Base-by-base conservation (phyloP, 1,140 invertebrate genomes). In the Telenomus remus region DNA sequence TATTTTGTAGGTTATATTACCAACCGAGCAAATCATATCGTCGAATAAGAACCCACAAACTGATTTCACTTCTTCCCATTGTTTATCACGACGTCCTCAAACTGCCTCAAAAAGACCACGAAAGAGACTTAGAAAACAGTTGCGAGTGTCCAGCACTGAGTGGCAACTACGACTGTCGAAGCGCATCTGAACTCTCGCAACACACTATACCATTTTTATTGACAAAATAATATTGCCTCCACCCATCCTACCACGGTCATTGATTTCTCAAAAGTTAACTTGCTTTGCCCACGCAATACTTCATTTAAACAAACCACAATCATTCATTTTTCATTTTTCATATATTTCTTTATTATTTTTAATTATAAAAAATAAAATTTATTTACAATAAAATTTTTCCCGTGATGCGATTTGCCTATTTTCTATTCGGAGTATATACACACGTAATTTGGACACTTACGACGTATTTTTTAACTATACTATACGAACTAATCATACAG, bases 41-140 rank as follows among this genome's bases (percentile, higher is more conserved):
- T 33, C 81, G 81, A 47, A 86, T 80, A 35, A 79, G 61, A 33
- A 84, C 78, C 83, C 84, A 86, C 39, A 82, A 70, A 55, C 47
- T 79, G 63, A 80, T 82, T 80, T 83, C 79, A 47, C 76, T 83
- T 64, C 82, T 82, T 63, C 82, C 81, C 82, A 86, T 86, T 50
- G 27, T 73, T 60, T 44, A n/a, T n/a, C 50, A 35, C 46, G 55
- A 69, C 50, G 63, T 65, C 3, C 13, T 44, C 13, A 12, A 56
- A 51, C 33, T 47, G 55, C 5, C 59, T 2, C 59, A 76, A 76
- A 65, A 48, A 16, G 57, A 48, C 68, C 15, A 66, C 55, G 27
- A 11, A 49, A 60, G 57, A 46, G 37, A 61, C 68, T 13, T 19
- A 66, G 50, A 9, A 47, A 49, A 61, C 66, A 70, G 66, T 70